These are phyloP conservation scores for Drosophila robusta DNA, from an alignment of 2,888 invertebrate species.

Conservation along the genomic window DNA sequence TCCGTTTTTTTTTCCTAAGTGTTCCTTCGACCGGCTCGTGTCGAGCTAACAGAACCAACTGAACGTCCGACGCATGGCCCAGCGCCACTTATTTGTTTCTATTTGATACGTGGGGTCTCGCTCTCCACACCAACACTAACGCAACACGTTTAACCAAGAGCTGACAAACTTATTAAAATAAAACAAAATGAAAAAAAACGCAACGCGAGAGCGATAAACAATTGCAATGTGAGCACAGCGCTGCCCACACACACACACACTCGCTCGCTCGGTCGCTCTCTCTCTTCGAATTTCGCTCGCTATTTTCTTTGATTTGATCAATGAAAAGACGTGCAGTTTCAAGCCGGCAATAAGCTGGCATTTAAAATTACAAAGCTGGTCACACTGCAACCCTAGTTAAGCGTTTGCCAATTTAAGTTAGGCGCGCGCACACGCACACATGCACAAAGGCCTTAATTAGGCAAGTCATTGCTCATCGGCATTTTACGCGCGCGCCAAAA, in stretches of 20 bases:
- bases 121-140: conserved; percentile 3
- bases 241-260: not conserved
- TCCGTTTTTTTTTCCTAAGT: not conserved
- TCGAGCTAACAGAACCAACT: conserved; percentile 74
- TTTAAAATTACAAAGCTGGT: conserved; percentile 4
- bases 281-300: not conserved
- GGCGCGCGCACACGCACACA: not conserved
- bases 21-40: conserved; percentile 59
- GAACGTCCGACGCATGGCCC: conserved; percentile 48
- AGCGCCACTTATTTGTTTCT: conserved; percentile 70
- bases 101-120: conserved; percentile 20
- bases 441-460: conserved; percentile 11
- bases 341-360: conserved; percentile 5
- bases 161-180: conserved; percentile 17
- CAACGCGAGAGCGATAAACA: conserved; percentile 3
- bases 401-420: not conserved
- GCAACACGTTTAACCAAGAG: conserved; percentile 20
- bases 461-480: conserved; percentile 41
- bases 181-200: not conserved
- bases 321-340: conserved; percentile 25
- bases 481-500: conserved; percentile 24
- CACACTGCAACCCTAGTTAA: conserved; percentile 16
- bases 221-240: not conserved
- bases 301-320: conserved; percentile 32
- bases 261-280: not conserved